phyloP scores from a whole-genome alignment of 2,797 vertebrate genomes.

The Acipenser ruthenus region DNA sequence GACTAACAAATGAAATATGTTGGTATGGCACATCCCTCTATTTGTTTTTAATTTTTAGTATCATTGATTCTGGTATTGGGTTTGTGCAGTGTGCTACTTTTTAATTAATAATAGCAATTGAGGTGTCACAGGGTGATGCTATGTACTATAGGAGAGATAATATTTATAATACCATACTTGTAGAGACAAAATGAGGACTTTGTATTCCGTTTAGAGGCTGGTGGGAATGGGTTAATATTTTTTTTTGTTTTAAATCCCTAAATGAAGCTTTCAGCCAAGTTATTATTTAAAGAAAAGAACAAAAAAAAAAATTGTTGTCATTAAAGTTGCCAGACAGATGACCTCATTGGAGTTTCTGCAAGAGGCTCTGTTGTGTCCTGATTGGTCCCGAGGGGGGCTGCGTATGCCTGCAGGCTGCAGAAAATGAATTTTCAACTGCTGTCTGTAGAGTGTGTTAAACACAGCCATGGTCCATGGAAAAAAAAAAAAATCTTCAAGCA shows the following conservation, averaged over 20 bases:
- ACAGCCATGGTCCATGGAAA: constrained; percentile 34
- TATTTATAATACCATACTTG: too few species aligned
- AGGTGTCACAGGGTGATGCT: too few species aligned
- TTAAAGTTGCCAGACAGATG: constrained; percentile 44
- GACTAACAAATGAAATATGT: too few species aligned
- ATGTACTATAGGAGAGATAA: too few species aligned
- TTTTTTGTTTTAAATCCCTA: constrained; percentile 17
- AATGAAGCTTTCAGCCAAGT: constrained; percentile 27
- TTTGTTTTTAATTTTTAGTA: too few species aligned
- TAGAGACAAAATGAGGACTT: too few species aligned
- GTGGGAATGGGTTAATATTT: constrained; percentile 10
- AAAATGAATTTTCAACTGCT: constrained; percentile 37
- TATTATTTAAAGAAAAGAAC: constrained; percentile 29
- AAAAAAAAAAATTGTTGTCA: constrained; percentile 38
- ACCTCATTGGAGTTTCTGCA: constrained; percentile 47
- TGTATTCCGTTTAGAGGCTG: too few species aligned
- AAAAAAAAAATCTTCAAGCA: constrained; percentile 43
- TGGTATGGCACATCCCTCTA: too few species aligned
- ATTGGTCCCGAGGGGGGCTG: constrained; percentile 31
- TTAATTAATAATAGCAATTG: too few species aligned
- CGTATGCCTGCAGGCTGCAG: constrained; percentile 28
- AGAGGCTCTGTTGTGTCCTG: constrained; percentile 35
- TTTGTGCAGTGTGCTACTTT: too few species aligned
- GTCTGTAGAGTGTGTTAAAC: constrained; percentile 38
- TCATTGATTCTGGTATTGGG: too few species aligned